These are phyloP conservation scores for Elanus axillaris DNA, from an alignment of 2,113 vertebrate species.

Conservation along the genomic window DNA sequence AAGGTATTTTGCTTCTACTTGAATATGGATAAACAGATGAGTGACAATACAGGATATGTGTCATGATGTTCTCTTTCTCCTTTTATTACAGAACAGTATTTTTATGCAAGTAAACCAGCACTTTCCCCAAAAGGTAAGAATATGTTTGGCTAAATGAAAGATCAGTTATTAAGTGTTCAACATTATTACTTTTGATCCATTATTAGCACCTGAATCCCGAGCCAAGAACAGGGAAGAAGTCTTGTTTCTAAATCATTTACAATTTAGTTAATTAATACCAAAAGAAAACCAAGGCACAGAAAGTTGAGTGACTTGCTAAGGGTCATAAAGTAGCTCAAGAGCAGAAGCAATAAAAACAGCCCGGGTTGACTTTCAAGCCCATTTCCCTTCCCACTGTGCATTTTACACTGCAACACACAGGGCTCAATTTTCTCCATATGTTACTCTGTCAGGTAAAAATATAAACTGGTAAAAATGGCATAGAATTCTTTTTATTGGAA, in stretches of 20 bases:
- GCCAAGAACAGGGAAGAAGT: background rate
- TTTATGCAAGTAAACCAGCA: background rate
- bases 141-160: background rate
- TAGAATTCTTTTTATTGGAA: background rate
- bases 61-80: background rate
- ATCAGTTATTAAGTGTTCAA: background rate
- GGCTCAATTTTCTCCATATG: background rate
- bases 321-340: conserved; percentile 20
- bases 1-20: background rate
- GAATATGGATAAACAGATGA: background rate
- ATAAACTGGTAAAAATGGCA: background rate
- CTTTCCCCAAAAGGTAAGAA: background rate
- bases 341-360: conserved; percentile 5
- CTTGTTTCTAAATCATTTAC: conserved; percentile 20
- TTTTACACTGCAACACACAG: background rate
- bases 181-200: background rate
- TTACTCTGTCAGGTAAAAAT: background rate
- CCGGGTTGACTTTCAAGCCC: conserved; percentile 3
- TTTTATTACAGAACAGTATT: background rate
- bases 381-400: background rate
- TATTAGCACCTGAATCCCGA: background rate
- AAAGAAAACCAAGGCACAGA: conserved; percentile 15
- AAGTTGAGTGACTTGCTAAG: background rate
- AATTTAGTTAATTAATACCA: conserved; percentile 45
- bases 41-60: background rate